Base-by-base conservation (phyloP, 2,113 vertebrate genomes). In the Cnemophilus loriae region DNA sequence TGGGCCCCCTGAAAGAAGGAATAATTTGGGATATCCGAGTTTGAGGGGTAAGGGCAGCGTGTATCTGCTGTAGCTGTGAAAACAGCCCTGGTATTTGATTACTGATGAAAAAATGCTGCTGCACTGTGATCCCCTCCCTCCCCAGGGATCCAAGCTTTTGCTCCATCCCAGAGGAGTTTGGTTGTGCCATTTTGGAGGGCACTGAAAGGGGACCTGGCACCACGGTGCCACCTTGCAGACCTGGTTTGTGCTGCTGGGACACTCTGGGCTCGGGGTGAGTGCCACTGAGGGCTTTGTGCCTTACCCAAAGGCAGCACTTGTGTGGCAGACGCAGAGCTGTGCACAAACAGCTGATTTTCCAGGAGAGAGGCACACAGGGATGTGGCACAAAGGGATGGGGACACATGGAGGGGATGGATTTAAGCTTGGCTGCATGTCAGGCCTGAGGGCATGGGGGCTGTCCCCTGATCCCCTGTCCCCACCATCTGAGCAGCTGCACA, bases 371-470 rank as follows among this genome's bases (percentile, higher is more conserved):
- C 71, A 1, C 18, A 0, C 1, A 7, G 50, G 63, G n/a, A 18
- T 0, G 41, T 28, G 74, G 39, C 71, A 63, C 17, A 6, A 1
- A 39, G 57, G 56, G 27, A 21, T 1, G 32, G 67, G 70, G 33
- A 53, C 18, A 3, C 0, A 0, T 3, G 50, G 71, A 65, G 37
- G 55, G 13, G 59, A 8, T 13, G 49, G 67, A 1, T 61, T 74
- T 30, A 9, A 46, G 59, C 9, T 0, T 6, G 39, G 0, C 3
- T 24, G 33, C 10, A 0, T 7, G 15, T 13, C 68, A 49, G 60
- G 13, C 59, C 42, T 3, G 14, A 7, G 87, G 84, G 26, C 27
- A 77, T 0, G 70, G 89, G 56, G 69, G 37, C 53, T 90, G 83
- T 73, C 35, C 27, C 61, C 87, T 24, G 23, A 2, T 21, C 50